Percentiles rank a stretch among this genome's conserved stretches.
Evolutionary conservation across 2,113 vertebrate genomes (phyloP).

Genomic region (Syngnathoides biaculeatus): DNA sequence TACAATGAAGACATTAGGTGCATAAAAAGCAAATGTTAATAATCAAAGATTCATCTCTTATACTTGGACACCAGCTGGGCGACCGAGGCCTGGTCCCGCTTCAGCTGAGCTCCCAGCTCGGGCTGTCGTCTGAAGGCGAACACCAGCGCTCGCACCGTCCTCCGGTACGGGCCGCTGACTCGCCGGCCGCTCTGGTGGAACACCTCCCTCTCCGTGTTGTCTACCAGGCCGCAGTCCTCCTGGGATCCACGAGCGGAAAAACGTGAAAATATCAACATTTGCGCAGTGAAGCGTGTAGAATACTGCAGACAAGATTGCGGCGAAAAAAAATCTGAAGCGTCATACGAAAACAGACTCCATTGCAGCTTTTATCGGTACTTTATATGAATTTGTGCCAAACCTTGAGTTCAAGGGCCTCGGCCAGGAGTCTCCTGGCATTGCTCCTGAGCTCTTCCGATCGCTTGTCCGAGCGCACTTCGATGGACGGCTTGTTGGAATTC

Average conservation of each 20-base stretch:
- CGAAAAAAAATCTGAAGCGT: too few relatives aligned
- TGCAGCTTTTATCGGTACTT: too few relatives aligned
- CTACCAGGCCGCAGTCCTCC: constrained; percentile 86
- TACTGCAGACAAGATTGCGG: too few relatives aligned
- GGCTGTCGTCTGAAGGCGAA: constrained; percentile 90
- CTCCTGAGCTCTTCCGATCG: constrained; percentile 82
- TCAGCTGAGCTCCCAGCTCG: constrained; percentile 78
- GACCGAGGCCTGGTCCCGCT: constrained; percentile 73
- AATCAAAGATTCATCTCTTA: constrained; percentile 78
- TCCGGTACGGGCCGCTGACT: constrained; percentile 82
- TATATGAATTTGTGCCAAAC: constrained; percentile 59
- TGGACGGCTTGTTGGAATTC: constrained; percentile 81
- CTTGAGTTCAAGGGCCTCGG: constrained; percentile 82
- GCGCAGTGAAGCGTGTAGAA: background rate
- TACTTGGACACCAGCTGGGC: constrained; percentile 80
- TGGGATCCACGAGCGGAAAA: constrained; percentile 44
- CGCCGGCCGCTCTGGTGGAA: constrained; percentile 89
- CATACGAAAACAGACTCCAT: too few relatives aligned
- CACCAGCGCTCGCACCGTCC: constrained; percentile 84
- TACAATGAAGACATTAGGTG: constrained; percentile 1
- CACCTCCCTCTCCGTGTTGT: constrained; percentile 92
- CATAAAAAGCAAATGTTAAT: constrained; percentile 1
- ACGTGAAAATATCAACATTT: background rate
- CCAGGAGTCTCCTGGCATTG: constrained; percentile 83
- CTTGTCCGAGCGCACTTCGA: constrained; percentile 87